Evolutionary conservation across 2,113 vertebrate genomes (phyloP).

Genomic region (Barbus barbus): DNA sequence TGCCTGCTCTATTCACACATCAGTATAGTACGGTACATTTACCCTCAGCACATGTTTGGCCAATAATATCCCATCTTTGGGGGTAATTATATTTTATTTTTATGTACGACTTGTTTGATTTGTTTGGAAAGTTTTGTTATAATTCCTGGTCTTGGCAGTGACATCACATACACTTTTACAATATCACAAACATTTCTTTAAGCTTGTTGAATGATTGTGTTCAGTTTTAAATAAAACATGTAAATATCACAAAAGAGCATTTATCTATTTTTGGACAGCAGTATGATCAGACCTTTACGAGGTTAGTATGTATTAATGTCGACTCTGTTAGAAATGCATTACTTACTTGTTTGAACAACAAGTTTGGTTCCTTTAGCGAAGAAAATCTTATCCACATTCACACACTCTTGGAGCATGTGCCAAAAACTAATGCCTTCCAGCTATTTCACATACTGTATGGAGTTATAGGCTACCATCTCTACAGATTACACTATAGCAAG

Average conservation of each 20-base stretch:
- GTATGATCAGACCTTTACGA: neutral
- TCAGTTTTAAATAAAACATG: neutral
- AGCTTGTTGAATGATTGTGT: neutral
- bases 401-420: conserved; percentile 33
- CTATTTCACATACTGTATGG: neutral
- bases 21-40: neutral
- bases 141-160: neutral
- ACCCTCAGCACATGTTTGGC: neutral
- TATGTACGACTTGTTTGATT: neutral
- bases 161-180: neutral
- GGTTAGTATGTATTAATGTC: neutral
- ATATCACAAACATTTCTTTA: neutral
- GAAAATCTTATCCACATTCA: conserved; percentile 2
- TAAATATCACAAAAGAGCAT: neutral
- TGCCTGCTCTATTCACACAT: conserved; percentile 46
- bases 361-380: conserved; percentile 56
- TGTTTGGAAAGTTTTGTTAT: neutral
- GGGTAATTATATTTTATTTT: no score
- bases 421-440: neutral
- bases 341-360: conserved; percentile 49
- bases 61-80: neutral
- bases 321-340: neutral
- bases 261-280: no score
- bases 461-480: neutral
- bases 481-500: no score